Conservation (phyloP, 1,140 invertebrate species). For the Drosophila saltans region DNA sequence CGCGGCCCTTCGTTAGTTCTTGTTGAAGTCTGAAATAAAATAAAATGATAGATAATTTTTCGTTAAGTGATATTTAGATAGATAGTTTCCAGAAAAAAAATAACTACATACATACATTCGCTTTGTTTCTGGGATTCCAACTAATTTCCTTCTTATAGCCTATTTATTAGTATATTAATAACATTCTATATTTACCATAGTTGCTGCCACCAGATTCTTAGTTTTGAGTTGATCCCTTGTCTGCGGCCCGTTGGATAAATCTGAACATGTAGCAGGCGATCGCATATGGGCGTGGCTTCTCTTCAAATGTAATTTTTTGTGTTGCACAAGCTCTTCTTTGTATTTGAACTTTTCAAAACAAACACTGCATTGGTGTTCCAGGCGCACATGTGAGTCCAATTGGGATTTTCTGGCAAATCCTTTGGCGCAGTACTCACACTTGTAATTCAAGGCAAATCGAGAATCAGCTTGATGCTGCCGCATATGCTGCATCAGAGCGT, state of each 20-base stretch:
- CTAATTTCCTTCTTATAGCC: too few species aligned
- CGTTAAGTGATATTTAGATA: too few species aligned
- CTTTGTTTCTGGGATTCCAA: too few species aligned
- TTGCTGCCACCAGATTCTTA: background rate
- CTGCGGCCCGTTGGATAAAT: background rate
- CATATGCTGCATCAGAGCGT: conserved; percentile 2
- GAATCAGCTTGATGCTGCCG: background rate
- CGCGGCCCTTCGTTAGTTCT: too few species aligned
- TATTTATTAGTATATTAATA: too few species aligned
- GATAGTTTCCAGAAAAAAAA: too few species aligned
- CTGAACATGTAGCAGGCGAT: too few species aligned
- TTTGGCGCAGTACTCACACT: background rate
- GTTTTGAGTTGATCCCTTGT: background rate
- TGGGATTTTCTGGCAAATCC: background rate
- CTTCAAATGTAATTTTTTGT: background rate
- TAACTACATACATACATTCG: too few species aligned
- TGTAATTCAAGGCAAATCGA: background rate
- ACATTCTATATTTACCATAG: too few species aligned
- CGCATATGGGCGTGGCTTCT: background rate
- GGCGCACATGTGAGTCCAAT: conserved; percentile 14
- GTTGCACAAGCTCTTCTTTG: background rate
- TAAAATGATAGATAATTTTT: too few species aligned
- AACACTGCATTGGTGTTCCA: background rate
- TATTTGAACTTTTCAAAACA: background rate
- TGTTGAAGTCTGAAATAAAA: too few species aligned